Evolutionary conservation across 2,888 invertebrate species (phyloP), one percentile per base, ranked within the genome.

Genomic region (Pachliopta kotzebuea): DNA sequence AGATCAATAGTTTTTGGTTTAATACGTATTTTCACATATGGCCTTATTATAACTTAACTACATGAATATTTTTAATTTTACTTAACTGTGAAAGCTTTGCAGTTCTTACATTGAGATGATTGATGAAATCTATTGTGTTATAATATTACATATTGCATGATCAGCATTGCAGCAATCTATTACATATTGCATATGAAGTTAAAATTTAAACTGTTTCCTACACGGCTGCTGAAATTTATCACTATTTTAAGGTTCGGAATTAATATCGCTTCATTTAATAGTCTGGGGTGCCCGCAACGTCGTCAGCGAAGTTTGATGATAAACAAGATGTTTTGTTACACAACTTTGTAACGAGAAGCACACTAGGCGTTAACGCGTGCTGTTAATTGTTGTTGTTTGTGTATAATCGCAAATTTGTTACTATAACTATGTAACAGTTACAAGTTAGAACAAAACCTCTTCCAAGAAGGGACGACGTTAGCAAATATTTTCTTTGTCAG

Each of bases 281-380:
- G 57, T 56, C 49, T 42, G 21, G 52, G 14, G 62, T 11, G 49
- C 49, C 62, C 20, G 49, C 23, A 57, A 29, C 42, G 45, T 54
- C 37, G 56, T 1, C 54, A 55, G 55, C 59, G n/a, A n/a, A 45
- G 45, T 61, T 61, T 60, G 60, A 60, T 53, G 60, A 56, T 60
- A 60, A 56, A 65, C 65, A 60, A 60, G 60, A 60, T 64, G 60
- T 63, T 63, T 64, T 58, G 60, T 52, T 24, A 6, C 37, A 56
- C n/a, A 64, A 65, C 60, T 60, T 65, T 20, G 65, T 26, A 45
- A 45, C 49, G 26, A 55, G 49, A 49, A 57, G 49, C 45, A 42
- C 45, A 53, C 56, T 53, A 53, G 56, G 61, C 65, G 61, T 61
- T 61, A 65, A 61, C 60, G 61, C 61, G 45, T 58, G 61, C 45